phyloP scores from a whole-genome alignment of 2,113 vertebrate species.

The Fregetta grallaria region DNA sequence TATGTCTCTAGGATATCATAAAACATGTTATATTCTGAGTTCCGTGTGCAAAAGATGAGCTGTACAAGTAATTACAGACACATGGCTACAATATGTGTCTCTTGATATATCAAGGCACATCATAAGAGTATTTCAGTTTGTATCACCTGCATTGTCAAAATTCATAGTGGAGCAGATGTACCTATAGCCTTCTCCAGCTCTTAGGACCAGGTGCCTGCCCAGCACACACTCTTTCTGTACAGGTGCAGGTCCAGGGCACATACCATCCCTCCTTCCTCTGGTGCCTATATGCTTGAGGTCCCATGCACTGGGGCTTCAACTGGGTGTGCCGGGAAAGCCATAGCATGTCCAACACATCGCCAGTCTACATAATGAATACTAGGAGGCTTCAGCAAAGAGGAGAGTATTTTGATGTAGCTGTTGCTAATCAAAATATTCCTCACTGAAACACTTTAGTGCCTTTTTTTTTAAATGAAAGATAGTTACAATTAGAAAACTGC shows the following conservation, averaged over 20 bases:
- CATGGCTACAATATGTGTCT: not conserved
- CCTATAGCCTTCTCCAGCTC: not conserved
- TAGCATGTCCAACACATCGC: not conserved
- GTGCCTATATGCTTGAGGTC: not conserved
- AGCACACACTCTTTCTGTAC: rapidly evolving
- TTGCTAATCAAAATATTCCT: not conserved
- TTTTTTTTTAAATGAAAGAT: not conserved
- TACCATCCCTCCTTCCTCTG: too few relatives aligned
- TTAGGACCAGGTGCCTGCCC: too few relatives aligned
- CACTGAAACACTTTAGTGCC: not conserved
- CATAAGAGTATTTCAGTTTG: not conserved
- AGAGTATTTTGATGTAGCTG: not conserved
- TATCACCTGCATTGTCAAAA: not conserved
- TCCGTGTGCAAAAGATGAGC: not conserved
- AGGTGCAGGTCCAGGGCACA: not conserved
- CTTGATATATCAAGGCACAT: not conserved
- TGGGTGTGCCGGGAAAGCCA: rapidly evolving
- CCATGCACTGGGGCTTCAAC: not conserved
- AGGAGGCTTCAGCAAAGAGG: not conserved
- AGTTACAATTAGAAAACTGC: not conserved
- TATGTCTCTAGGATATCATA: not conserved
- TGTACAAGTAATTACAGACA: rapidly evolving
- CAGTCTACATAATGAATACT: not conserved
- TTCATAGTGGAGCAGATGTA: not conserved
- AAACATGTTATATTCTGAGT: not conserved